These are phyloP conservation scores for Nansenia antarctica DNA, from an alignment of 2,113 vertebrate species.

Conservation along the genomic window DNA sequence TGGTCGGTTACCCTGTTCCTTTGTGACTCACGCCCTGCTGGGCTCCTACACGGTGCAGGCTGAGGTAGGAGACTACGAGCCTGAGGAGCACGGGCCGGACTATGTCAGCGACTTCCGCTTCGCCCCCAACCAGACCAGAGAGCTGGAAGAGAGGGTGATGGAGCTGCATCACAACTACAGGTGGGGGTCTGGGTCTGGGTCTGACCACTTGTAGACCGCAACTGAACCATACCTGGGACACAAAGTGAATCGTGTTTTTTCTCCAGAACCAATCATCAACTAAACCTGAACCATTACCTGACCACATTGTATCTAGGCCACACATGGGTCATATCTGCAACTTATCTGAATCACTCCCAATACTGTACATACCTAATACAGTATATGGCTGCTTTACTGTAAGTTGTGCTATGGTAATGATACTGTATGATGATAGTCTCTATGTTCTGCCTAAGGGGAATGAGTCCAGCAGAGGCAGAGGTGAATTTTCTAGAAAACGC, in stretches of 20 bases:
- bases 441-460: slow-evolving; percentile 78
- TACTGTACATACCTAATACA: not conserved
- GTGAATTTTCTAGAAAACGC: slow-evolving; percentile 98
- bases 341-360: too few species aligned
- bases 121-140: slow-evolving; percentile 93
- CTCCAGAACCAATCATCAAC: not conserved
- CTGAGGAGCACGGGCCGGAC: slow-evolving; percentile 88
- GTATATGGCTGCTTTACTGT: not conserved
- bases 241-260: too few species aligned
- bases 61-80: slow-evolving; percentile 90
- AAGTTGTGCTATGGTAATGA: slow-evolving; percentile 1
- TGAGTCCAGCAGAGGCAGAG: slow-evolving; percentile 97
- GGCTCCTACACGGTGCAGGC: slow-evolving; percentile 97
- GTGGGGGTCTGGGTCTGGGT: slow-evolving; percentile 55
- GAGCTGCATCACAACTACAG: slow-evolving; percentile 96
- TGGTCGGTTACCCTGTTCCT: slow-evolving; percentile 94
- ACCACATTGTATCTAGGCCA: too few species aligned
- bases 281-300: not conserved
- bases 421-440: not conserved
- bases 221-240: too few species aligned
- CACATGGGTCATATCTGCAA: too few species aligned
- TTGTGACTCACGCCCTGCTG: slow-evolving; percentile 94
- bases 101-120: slow-evolving; percentile 94
- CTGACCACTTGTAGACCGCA: not conserved
- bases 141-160: slow-evolving; percentile 97